Evolutionary conservation across 1,140 invertebrate genomes (phyloP).

Genomic region (Hyphantria cunea): DNA sequence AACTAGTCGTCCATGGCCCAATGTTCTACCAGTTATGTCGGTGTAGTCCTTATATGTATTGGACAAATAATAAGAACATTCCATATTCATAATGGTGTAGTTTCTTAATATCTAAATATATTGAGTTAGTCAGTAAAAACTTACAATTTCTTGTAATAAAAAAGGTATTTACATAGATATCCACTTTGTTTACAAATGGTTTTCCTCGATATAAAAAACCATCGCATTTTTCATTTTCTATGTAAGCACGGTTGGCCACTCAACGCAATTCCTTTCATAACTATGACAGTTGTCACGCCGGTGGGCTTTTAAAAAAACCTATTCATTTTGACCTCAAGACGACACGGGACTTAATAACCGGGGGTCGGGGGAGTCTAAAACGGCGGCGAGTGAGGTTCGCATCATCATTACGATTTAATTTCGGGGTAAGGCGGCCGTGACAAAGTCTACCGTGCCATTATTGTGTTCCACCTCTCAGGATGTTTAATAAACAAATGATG

Average conservation of each 20-base stretch:
- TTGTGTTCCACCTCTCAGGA: constrained; percentile 75
- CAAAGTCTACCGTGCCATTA: constrained; percentile 75
- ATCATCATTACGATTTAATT: constrained; percentile 80
- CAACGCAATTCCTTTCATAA: constrained; percentile 75
- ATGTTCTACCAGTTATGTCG: too few relatives aligned
- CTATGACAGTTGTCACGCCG: constrained; percentile 71
- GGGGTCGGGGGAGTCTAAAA: constrained; percentile 57
- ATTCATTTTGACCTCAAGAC: constrained; percentile 78
- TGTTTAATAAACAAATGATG: constrained; percentile 81
- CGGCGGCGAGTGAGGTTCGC: constrained; percentile 62
- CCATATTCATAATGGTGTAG: too few relatives aligned
- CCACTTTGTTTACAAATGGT: constrained; percentile 22
- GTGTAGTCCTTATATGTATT: too few relatives aligned
- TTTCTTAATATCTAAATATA: too few relatives aligned
- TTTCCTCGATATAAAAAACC: constrained; percentile 33
- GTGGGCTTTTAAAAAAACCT: constrained; percentile 71
- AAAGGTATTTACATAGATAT: constrained; percentile 4
- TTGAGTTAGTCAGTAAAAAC: too few relatives aligned
- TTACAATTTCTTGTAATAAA: constrained; percentile 11
- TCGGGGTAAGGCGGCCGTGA: constrained; percentile 72
- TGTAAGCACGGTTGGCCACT: constrained; percentile 50
- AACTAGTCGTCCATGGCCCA: too few relatives aligned
- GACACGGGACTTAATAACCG: constrained; percentile 72
- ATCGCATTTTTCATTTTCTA: constrained; percentile 56
- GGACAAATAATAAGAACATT: too few relatives aligned